Evolutionary conservation across 2,113 vertebrate genomes (phyloP).

Genomic region (Heterocephalus glaber): DNA sequence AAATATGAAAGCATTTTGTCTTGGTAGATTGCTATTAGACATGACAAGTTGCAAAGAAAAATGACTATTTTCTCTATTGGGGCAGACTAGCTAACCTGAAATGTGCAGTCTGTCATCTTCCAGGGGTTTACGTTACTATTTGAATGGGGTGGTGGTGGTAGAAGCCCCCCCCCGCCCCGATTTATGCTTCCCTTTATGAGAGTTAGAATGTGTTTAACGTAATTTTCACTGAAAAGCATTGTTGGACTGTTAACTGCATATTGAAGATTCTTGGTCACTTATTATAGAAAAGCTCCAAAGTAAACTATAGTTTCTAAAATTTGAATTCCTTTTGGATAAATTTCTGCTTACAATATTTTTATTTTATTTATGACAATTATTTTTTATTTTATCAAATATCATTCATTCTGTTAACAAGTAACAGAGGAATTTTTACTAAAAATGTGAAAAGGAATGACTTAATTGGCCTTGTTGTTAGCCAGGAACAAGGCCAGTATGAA

Average conservation of each 20-base stretch:
- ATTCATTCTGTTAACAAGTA: background rate
- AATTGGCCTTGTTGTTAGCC: background rate
- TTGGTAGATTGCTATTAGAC: slow-evolving; percentile 23
- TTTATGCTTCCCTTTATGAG: slow-evolving; percentile 9
- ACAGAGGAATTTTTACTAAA: slow-evolving; percentile 36
- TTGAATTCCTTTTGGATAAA: background rate
- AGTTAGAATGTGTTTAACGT: background rate
- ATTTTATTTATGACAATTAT: too few species aligned
- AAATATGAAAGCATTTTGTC: background rate
- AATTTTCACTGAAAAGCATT: background rate
- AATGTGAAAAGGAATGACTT: background rate
- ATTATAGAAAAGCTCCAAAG: background rate
- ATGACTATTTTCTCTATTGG: background rate
- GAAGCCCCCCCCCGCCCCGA: background rate
- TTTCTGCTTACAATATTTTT: background rate
- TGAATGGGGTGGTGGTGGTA: too few species aligned
- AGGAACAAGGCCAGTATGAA: background rate
- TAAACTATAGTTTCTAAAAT: background rate
- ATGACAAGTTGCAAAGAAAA: slow-evolving; percentile 25
- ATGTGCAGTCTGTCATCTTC: background rate
- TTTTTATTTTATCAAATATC: background rate
- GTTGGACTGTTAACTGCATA: background rate
- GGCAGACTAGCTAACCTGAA: background rate
- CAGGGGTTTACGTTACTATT: background rate
- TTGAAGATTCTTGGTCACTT: background rate